phyloP scores from a whole-genome alignment of 2,113 vertebrate species.

The Corvus hawaiiensis region DNA sequence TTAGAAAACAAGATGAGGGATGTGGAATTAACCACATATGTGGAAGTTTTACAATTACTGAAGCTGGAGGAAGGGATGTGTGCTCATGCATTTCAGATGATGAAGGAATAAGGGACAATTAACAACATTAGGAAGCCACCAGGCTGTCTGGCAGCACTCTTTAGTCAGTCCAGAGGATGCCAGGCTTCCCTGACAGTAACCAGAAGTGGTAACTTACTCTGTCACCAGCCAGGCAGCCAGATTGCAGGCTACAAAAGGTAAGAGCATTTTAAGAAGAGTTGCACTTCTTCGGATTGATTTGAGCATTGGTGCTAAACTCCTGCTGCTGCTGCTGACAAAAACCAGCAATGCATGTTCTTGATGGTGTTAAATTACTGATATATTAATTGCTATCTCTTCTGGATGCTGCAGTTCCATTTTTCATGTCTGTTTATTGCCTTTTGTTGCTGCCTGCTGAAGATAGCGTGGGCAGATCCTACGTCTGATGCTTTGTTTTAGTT shows the following conservation, averaged over 20 bases:
- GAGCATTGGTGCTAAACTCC: constrained; percentile 1
- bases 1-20: not conserved
- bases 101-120: not conserved
- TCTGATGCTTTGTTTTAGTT: constrained; percentile 55
- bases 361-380: not conserved
- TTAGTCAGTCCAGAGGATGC: not conserved
- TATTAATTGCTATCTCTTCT: constrained; percentile 38
- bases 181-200: not conserved
- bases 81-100: not conserved
- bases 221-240: not conserved
- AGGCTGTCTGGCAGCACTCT: not conserved
- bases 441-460: constrained; percentile 19
- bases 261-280: not conserved
- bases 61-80: not conserved
- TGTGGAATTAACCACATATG: not conserved
- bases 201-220: not conserved
- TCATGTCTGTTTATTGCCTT: constrained; percentile 28
- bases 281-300: not conserved
- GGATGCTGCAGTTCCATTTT: constrained; percentile 4
- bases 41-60: not conserved
- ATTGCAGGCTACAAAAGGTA: constrained; percentile 14
- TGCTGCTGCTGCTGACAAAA: not conserved
- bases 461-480: not conserved
- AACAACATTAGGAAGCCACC: not conserved
- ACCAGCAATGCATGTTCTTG: not conserved